phyloP scores from a whole-genome alignment of 2,888 invertebrate species.

The Marasmarcha lunaedactyla region DNA sequence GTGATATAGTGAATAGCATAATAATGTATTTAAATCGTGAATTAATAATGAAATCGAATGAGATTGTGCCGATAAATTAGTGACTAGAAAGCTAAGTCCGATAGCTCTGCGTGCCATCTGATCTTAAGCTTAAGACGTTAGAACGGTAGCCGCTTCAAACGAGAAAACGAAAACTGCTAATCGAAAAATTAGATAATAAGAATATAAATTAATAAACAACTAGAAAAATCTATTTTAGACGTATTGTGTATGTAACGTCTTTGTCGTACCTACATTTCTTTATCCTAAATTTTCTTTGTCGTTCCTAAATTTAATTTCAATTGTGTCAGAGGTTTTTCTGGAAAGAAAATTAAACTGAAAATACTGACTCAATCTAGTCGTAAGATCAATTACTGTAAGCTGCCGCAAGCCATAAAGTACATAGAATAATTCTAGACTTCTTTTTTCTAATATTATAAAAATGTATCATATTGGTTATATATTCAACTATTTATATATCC shows the following conservation, averaged over 20 bases:
- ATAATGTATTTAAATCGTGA: too few relatives aligned
- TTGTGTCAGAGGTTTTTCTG: constrained; percentile 58
- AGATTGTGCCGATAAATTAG: neutral
- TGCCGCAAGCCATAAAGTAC: constrained; percentile 50
- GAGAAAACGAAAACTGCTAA: constrained; percentile 60
- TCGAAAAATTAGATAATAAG: constrained; percentile 56
- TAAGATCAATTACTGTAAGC: constrained; percentile 60
- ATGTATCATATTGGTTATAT: neutral
- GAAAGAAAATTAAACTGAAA: constrained; percentile 45
- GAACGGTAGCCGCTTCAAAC: constrained; percentile 57
- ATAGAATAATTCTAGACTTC: constrained; percentile 16
- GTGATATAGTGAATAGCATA: too few relatives aligned
- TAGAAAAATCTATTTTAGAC: neutral
- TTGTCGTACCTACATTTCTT: neutral
- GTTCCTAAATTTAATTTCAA: constrained; percentile 63
- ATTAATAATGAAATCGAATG: too few relatives aligned
- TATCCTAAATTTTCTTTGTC: constrained; percentile 23
- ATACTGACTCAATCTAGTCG: constrained; percentile 70
- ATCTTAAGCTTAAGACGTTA: constrained; percentile 56
- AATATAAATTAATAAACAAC: constrained; percentile 19
- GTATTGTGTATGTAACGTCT: constrained; percentile 1
- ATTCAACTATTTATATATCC: neutral
- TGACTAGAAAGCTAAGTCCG: constrained; percentile 34
- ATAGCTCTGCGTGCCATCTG: constrained; percentile 62
- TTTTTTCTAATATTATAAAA: neutral